Base-by-base conservation (phyloP, 2,797 vertebrate genomes). In the Pteropus rufus region DNA sequence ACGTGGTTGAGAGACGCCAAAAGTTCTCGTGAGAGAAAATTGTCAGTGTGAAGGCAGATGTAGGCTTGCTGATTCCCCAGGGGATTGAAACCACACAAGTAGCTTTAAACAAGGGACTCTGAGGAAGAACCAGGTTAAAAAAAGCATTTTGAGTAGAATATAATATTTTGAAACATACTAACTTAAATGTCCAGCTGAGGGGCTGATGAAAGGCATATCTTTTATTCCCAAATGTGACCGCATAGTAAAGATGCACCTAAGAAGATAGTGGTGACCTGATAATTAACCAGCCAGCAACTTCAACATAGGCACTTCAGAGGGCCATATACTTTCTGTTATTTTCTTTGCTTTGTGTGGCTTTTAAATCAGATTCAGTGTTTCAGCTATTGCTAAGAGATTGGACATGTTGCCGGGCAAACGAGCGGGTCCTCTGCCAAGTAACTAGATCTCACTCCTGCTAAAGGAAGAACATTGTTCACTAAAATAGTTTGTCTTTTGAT, bases 391-490 rank as follows among this genome's bases (percentile, higher is more conserved):
- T 98, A 90, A 96, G 97, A 97, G 97, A 81, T 87, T 97, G 97
- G 97, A 93, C 96, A 98, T 95, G 96, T 92, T 97, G 96, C 97
- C 98, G 98, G 79, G 98, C 97, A 91, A 98, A 97, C 76, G 97
- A 97, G 96, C 77, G 92, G 98, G 98, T 97, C 89, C 79, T 97
- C 81, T 93, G 98, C 98, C 98, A 98, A 98, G 98, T 96, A 98
- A 97, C 97, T 95, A 92, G 97, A 98, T 97, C 98, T 98, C 95
- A 95, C 98, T 98, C 98, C 97, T 98, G 97, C 97, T 98, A 98
- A 98, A 99, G 98, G 98, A 99, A 99, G 98, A 98, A 98, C 98
- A 99, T 99, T 99, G 99, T 99, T 99, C 98, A 98, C 99, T 97
- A 99, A 99, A 99, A 99, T 99, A 99, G 98, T 98, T 98, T 98